Base-by-base conservation (phyloP, 1,140 invertebrate species). In the Eurosta solidaginis region DNA sequence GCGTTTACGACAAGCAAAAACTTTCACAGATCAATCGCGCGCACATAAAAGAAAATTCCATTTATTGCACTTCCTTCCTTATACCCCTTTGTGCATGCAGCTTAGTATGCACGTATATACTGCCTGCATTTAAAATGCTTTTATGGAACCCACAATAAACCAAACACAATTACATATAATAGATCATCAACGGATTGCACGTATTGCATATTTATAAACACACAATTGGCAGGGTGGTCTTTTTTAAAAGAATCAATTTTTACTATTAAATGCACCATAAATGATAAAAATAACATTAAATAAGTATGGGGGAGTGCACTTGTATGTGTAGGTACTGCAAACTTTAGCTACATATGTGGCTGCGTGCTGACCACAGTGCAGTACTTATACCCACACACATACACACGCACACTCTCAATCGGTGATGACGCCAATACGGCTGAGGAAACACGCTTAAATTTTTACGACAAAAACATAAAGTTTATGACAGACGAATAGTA, bases 401-500 rank as follows among this genome's bases (percentile, higher is more conserved):
- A 76, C 79, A 77, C 77, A 77, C 78, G n/a, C n/a, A n/a, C n/a
- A n/a, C n/a, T 68, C 59, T 33, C 40, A 40, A 68, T 29, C 33
- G 33, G 17, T 33, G n/a, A 27, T 33, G 59, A 68, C 59, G 59
- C 59, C 59, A 68, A 20, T 68, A 27, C 59, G 59, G 59, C 74
- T 49, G 44, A 85, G 84, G 81, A 83, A 85, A 68, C 59, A 85
- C 82, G 81, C 81, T 80, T 81, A 25, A 27, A 50, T 36, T 84
- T 85, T 85, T 85, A 85, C 83, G 84, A 85, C 84, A 85, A 82
- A 85, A 85, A 85, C 84, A 85, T 85, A 85, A 83, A 85, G 79
- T 85, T 85, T 85, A 85, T 85, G 84, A 85, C 84, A 84, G 81
- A 75, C 77, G 78, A 36, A 80, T 44, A 78, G 45, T 50, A 44